Evolutionary conservation across 2,888 invertebrate species (phyloP), one percentile per base, ranked within the genome.

Genomic region (Sarcophaga caerulescens): DNA sequence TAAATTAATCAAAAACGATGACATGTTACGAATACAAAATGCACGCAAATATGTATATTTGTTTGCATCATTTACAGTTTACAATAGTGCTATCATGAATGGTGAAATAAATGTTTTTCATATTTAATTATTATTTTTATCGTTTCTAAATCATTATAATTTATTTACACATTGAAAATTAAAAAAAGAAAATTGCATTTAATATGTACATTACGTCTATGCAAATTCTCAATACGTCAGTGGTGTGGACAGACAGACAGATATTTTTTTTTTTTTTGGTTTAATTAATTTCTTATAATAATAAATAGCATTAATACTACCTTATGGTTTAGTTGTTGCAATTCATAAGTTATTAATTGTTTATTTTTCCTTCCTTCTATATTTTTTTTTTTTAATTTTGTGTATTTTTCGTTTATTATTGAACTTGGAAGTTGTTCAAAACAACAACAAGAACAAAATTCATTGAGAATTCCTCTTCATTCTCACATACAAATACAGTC

Each of bases 261-360:
- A n/a, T 59, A 2, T 35, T 52, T 52, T 14, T 52, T 47, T 47
- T 47, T 52, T 52, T 14, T 52, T 47, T 47, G 14, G 17, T 12
- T 52, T 12, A 52, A 14, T 14, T 52, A 14, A 52, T 60, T 62
- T 81, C 60, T 81, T 44, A 65, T 21, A 71, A 65, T 45, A 74
- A 44, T 79, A 62, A 74, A 35, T 45, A 79, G 62, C 23, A 35
- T 73, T n/a, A 14, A 45, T 12, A 60, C 71, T 66, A 65, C 68
- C 77, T 85, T 60, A 52, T 14, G 52, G 63, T n/a, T 68, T 73
- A 63, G 71, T 71, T 80, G 71, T 83, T 82, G 82, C 19, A 76
- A 82, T 85, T 76, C 23, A 62, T 65, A 83, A 69, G 73, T 85
- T 82, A 80, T 82, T 85, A 65, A 73, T 83, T 79, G 44, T 63